Conservation (phyloP, 2,888 invertebrate species). For the Linyphia triangularis region DNA sequence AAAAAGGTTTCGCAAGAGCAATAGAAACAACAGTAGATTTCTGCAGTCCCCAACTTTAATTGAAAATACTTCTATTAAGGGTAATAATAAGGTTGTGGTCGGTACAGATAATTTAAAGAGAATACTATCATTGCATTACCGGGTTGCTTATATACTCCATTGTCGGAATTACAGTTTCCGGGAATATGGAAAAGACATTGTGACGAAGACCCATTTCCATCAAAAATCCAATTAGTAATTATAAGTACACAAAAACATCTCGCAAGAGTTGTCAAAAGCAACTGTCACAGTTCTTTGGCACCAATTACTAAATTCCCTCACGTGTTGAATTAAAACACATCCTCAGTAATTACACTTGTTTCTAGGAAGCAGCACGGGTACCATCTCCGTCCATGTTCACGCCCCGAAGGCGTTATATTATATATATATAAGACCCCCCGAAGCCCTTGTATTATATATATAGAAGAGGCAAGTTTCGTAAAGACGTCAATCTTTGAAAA, state of each 20-base stretch:
- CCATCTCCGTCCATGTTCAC: conserved; percentile 8
- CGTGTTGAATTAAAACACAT: conserved; percentile 47
- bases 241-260: neutral
- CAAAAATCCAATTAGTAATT: neutral
- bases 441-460: neutral
- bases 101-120: too few relatives aligned
- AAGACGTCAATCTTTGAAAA: conserved; percentile 13
- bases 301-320: conserved; percentile 31
- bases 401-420: neutral
- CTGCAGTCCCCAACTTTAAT: too few relatives aligned
- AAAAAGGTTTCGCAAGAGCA: too few relatives aligned
- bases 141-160: too few relatives aligned
- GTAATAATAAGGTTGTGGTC: too few relatives aligned
- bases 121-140: too few relatives aligned
- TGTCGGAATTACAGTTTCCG: too few relatives aligned
- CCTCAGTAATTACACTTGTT: conserved; percentile 41
- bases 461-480: neutral
- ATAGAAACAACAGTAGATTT: too few relatives aligned
- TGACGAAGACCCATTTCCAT: neutral
- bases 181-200: too few relatives aligned
- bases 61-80: too few relatives aligned
- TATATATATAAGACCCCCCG: neutral
- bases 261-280: conserved; percentile 6
- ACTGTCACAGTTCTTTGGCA: conserved; percentile 10
- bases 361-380: neutral